phyloP scores from a whole-genome alignment of 2,113 vertebrate genomes.

The Apodemus speciosus region DNA sequence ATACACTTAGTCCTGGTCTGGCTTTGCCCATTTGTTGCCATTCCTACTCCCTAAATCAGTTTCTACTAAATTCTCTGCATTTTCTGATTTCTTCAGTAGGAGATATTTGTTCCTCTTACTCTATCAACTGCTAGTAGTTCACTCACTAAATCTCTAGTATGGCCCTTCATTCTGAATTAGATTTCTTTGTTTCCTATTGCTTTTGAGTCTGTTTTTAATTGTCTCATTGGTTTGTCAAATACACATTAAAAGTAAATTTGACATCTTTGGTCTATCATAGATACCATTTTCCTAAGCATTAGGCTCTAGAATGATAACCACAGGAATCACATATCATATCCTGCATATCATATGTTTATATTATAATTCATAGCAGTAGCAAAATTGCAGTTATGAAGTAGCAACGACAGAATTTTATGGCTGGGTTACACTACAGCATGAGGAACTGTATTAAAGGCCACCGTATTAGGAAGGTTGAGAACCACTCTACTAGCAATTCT shows the following conservation, averaged over 20 bases:
- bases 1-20: not conserved
- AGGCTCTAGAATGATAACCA: not conserved
- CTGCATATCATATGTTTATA: no score
- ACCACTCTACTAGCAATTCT: not conserved
- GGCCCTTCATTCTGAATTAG: not conserved
- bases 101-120: not conserved
- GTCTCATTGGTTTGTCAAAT: not conserved
- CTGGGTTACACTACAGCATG: no score
- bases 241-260: slow-evolving; percentile 6
- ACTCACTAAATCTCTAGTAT: not conserved
- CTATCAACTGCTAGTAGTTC: not conserved
- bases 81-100: slow-evolving; percentile 8
- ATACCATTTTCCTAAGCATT: not conserved
- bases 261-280: not conserved
- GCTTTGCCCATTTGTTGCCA: not conserved
- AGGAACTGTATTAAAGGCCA: no score
- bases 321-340: no score
- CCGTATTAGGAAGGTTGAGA: not conserved
- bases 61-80: not conserved
- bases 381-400: no score
- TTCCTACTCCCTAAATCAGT: not conserved
- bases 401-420: no score
- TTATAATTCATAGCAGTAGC: no score
- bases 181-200: slow-evolving; percentile 21
- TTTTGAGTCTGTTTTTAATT: slow-evolving; percentile 20